These are phyloP conservation scores for Netta rufina DNA, from an alignment of 2,797 vertebrate species.

Conservation along the genomic window DNA sequence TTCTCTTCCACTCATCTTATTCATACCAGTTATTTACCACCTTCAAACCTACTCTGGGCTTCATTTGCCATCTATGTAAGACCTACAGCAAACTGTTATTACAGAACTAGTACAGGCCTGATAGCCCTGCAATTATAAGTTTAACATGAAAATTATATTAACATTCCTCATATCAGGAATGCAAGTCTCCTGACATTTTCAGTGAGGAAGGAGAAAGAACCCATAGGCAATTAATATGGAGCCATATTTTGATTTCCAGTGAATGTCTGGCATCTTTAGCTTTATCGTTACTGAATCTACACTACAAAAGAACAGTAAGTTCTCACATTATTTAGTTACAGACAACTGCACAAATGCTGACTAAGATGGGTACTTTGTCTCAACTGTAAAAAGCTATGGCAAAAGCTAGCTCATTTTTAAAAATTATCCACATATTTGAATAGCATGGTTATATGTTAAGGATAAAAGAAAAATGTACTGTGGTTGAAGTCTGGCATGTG, in stretches of 20 bases:
- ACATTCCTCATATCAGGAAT: not conserved
- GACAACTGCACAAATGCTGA: not conserved
- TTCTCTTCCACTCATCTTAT: not conserved
- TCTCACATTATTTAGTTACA: not conserved
- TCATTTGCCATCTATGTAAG: not conserved
- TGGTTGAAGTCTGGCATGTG: constrained; percentile 21
- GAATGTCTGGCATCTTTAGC: not conserved
- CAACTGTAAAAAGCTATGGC: not conserved
- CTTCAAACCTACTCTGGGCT: not conserved
- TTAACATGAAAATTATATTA: not conserved
- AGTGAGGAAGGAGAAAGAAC: not conserved
- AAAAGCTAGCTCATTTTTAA: not conserved
- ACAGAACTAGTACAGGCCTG: not conserved
- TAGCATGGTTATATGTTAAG: not conserved
- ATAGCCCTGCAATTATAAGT: not conserved
- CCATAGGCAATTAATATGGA: not conserved
- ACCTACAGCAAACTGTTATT: not conserved
- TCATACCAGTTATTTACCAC: not conserved
- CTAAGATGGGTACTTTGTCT: not conserved
- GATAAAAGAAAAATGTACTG: constrained; percentile 4
- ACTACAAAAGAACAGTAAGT: not conserved
- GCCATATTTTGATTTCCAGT: not conserved
- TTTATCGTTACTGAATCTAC: not conserved
- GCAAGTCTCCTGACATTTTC: not conserved
- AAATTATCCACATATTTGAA: not conserved